A percentile compares a stretch with the other conserved stretches of the same genome.
These are phyloP conservation scores for Melinaea menophilus DNA, from an alignment of 2,888 invertebrate species.

Conservation along the genomic window DNA sequence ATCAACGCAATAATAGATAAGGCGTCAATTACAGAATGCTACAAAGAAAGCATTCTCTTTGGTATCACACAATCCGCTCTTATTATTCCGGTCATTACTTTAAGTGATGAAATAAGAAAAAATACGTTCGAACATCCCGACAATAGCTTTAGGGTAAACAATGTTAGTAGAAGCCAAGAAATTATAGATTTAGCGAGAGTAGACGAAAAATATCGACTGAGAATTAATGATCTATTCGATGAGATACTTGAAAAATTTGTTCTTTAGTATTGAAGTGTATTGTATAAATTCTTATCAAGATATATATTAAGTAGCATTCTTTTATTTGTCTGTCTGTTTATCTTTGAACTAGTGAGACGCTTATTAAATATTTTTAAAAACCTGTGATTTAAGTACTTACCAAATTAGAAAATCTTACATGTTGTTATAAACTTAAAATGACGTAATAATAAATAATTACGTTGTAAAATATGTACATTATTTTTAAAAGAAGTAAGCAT, in stretches of 20 bases:
- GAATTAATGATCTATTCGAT: slow-evolving; percentile 74
- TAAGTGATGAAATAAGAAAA: slow-evolving; percentile 46
- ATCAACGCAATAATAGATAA: slow-evolving; percentile 43
- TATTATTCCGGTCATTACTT: slow-evolving; percentile 53
- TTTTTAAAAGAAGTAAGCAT: too few relatives aligned
- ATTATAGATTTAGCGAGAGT: slow-evolving; percentile 51
- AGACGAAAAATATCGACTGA: slow-evolving; percentile 50
- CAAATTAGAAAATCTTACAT: too few relatives aligned
- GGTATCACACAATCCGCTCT: slow-evolving; percentile 61
- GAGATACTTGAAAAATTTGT: slow-evolving; percentile 75
- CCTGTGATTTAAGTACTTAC: too few relatives aligned
- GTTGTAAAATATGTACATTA: too few relatives aligned
- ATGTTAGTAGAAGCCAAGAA: slow-evolving; percentile 53
- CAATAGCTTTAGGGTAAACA: slow-evolving; percentile 41
- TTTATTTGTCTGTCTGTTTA: slow-evolving; percentile 19
- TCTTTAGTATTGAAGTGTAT: too few relatives aligned
- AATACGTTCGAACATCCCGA: slow-evolving; percentile 51
- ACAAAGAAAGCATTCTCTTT: slow-evolving; percentile 54
- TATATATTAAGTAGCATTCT: background rate
- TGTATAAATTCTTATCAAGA: too few relatives aligned
- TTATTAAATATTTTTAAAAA: too few relatives aligned
- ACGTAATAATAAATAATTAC: too few relatives aligned
- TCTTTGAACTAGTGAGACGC: background rate
- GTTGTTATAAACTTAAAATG: too few relatives aligned
- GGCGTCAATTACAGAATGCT: slow-evolving; percentile 42